Percentiles rank a stretch among this genome's conserved stretches.
Evolutionary conservation across 2,113 vertebrate genomes (phyloP).

Genomic region (Marmota flaviventris): DNA sequence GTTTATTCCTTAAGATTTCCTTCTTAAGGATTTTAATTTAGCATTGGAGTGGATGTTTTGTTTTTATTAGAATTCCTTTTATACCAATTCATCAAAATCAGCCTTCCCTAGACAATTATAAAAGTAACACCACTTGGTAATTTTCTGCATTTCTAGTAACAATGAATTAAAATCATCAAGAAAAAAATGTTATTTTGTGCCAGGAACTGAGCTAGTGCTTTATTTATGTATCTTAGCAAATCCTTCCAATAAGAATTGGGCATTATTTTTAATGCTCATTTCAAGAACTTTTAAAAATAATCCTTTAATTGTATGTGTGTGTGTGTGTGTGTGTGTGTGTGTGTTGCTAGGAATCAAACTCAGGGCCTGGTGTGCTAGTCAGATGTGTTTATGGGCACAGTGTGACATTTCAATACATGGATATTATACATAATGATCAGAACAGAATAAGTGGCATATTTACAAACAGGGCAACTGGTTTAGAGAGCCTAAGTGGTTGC

Average conservation of each 20-base stretch:
- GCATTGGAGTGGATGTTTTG: slow-evolving; percentile 60
- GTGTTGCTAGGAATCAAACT: no score
- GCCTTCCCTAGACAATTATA: slow-evolving; percentile 23
- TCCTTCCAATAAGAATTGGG: not conserved
- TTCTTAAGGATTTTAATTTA: slow-evolving; percentile 70
- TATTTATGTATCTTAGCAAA: not conserved
- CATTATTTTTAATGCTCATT: not conserved
- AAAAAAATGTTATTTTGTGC: not conserved
- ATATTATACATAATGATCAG: not conserved
- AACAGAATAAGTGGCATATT: not conserved
- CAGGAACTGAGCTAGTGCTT: not conserved
- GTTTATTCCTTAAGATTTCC: slow-evolving; percentile 49
- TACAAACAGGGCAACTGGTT: not conserved
- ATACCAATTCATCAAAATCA: slow-evolving; percentile 29
- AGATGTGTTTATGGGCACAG: not conserved
- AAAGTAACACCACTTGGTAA: slow-evolving; percentile 49
- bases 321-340: no score
- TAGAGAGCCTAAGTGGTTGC: not conserved
- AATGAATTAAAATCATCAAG: not conserved
- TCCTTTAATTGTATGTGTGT: not conserved
- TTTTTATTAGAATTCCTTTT: slow-evolving; percentile 24
- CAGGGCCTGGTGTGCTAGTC: not conserved
- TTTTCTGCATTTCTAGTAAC: not conserved
- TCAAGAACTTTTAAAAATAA: not conserved
- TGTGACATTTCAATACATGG: not conserved